Base-by-base conservation (phyloP, 2,797 vertebrate genomes). In the Austrolebias charrua region DNA sequence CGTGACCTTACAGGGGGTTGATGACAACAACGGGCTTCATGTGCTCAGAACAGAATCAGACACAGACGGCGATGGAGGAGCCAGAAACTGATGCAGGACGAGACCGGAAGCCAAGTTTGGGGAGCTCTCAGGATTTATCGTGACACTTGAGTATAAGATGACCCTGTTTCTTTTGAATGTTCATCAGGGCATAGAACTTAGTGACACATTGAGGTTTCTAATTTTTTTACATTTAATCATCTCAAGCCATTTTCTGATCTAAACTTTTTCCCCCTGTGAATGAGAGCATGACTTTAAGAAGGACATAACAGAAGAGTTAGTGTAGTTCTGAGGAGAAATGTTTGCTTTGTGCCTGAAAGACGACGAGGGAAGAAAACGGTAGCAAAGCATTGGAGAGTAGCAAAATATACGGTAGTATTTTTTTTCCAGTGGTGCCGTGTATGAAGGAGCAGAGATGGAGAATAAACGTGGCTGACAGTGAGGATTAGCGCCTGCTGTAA, bases 401-500 rank as follows among this genome's bases (percentile, higher is more conserved):
- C 57, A 53, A 79, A 82, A 76, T 77, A 73, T 79, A 24, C 24
- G 3, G 24, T 51, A 45, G 55, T 81, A 42, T 74, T 71, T 80
- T 69, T 69, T 35, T 35, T 67, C 65, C 58, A 54, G 46, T 59
- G 15, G 51, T 60, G 50, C 49, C 12, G 43, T 72, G 75, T 75
- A 71, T 66, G 58, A 69, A 74, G 56, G 79, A 88, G 71, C 81
- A 66, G 75, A 77, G 80, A 75, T 77, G 84, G 85, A 87, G 86
- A 87, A 87, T 73, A 82, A 89, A 86, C 75, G 73, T 81, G 81
- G 79, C 85, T 89, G 89, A 89, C 87, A 86, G 78, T 86, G 89
- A 92, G 90, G 90, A 89, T 92, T 93, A 90, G 86, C 88, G 86
- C 86, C 85, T 84, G 86, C 88, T 90, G 87, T 92, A 92, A 90